These are phyloP conservation scores for Drosophila oshimai DNA, from an alignment of 1,140 invertebrate genomes.

Conservation along the genomic window DNA sequence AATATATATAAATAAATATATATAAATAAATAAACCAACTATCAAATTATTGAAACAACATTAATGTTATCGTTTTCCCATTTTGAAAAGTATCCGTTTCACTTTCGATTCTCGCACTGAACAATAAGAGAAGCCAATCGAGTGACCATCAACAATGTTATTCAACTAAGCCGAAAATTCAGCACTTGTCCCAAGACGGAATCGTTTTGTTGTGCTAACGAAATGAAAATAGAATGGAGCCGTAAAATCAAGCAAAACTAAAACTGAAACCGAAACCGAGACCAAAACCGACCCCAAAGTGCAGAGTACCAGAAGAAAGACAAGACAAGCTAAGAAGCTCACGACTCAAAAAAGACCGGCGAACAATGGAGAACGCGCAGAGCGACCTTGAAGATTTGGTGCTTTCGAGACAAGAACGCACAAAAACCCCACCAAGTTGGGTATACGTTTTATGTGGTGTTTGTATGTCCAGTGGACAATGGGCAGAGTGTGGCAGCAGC, in stretches of 20 bases:
- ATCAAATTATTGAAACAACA: not conserved
- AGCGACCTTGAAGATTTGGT: conserved; percentile 65
- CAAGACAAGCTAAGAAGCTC: conserved; percentile 37
- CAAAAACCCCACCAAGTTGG: conserved; percentile 20
- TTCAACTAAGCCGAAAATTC: conserved; percentile 36
- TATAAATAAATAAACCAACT: not conserved
- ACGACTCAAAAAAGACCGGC: conserved; percentile 23
- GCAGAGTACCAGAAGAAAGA: conserved; percentile 61
- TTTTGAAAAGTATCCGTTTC: conserved; percentile 25
- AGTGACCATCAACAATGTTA: conserved; percentile 45
- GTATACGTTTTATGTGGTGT: not conserved
- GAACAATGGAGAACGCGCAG: conserved; percentile 46
- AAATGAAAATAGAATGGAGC: conserved; percentile 42
- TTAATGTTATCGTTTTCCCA: not conserved
- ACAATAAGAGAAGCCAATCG: conserved; percentile 13
- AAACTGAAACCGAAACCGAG: conserved; percentile 32
- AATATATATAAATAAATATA: not conserved
- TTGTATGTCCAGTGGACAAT: conserved; percentile 7
- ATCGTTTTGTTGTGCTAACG: conserved; percentile 37
- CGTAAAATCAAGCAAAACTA: conserved; percentile 37
- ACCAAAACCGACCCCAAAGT: conserved; percentile 27
- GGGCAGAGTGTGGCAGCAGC: conserved; percentile 42
- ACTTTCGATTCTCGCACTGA: conserved; percentile 34
- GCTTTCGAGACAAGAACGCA: conserved; percentile 32
- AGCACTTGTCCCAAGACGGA: conserved; percentile 40